Evolutionary conservation across 2,797 vertebrate genomes (phyloP).

Genomic region (Neopelma chrysocephalum): DNA sequence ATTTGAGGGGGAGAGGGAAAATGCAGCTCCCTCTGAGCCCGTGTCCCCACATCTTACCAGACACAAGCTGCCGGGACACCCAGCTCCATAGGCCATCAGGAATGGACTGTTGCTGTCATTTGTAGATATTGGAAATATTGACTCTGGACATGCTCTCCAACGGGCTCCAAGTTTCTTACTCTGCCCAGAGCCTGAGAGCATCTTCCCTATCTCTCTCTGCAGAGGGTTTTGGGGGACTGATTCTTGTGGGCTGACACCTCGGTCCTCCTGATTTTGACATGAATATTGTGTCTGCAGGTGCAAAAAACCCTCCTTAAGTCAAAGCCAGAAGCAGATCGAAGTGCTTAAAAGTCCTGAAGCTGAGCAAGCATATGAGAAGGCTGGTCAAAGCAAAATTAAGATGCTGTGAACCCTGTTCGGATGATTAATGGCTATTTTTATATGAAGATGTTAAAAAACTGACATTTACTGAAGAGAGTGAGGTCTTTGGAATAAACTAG

Average conservation of each 20-base stretch:
- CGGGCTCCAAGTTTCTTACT: accelerated
- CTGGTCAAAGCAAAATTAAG: background rate
- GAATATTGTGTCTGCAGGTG: background rate
- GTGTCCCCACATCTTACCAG: background rate
- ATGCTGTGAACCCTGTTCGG: background rate
- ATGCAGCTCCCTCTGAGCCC: background rate
- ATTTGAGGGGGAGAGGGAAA: background rate
- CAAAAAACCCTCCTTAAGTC: background rate
- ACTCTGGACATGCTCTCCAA: background rate
- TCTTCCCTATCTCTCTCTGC: background rate
- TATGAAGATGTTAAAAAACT: constrained; percentile 1
- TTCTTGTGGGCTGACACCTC: background rate
- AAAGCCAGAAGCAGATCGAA: background rate
- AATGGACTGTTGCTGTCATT: background rate
- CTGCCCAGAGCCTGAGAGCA: accelerated
- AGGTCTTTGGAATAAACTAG: constrained; percentile 6
- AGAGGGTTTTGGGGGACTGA: background rate
- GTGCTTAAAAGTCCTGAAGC: background rate
- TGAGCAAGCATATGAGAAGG: background rate
- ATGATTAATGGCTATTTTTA: constrained; percentile 24
- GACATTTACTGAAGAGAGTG: background rate
- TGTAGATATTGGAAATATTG: background rate
- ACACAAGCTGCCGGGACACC: background rate
- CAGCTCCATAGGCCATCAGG: background rate
- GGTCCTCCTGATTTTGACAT: background rate